Base-by-base conservation (phyloP, 2,888 invertebrate genomes). In the Pediacus dermestoides region DNA sequence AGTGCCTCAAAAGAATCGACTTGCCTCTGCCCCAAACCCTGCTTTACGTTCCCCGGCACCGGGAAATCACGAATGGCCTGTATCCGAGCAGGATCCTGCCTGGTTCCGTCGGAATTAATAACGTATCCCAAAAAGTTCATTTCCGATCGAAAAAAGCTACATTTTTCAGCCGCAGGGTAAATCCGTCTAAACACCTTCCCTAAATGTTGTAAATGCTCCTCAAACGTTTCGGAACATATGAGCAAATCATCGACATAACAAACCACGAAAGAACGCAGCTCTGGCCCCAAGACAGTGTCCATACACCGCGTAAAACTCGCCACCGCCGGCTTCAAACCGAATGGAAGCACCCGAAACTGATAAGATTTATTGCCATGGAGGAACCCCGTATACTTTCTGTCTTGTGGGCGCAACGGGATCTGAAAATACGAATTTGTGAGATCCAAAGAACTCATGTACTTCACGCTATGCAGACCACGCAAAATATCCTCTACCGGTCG, bases 181-280 rank as follows among this genome's bases (percentile, higher is more conserved):
- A n/a, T n/a, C n/a, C n/a, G n/a, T n/a, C n/a, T n/a, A n/a, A n/a
- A n/a, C 4, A 28, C 12, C 13, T 4, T 28, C 8, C 8, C 8
- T 4, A 28, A 6, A n/a, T 28, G 28, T 6, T 11, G 3, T 4
- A 28, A n/a, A 14, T 28, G 6, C 11, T 28, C 13, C 13, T 28
- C 14, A 13, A 28, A 28, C n/a, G 13, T 28, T 4, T 7, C n/a
- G 10, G 28, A 28, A 28, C 8, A 3, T 9, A 14, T 23, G 7
- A 31, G 11, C 9, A 31, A 16, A 15, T 31, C 31, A 10, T 31
- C 31, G 9, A 31, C 8, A 31, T 31, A 31, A 16, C 15, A 3
- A 28, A 3, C 10, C 3, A 11, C 11, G 13, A 28, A 14, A 12
- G 10, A 10, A 3, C 13, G 3, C 8, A 31, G 8, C 13, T 33